Evolutionary conservation across 2,113 vertebrate species (phyloP).

Genomic region (Seriola dumerili): DNA sequence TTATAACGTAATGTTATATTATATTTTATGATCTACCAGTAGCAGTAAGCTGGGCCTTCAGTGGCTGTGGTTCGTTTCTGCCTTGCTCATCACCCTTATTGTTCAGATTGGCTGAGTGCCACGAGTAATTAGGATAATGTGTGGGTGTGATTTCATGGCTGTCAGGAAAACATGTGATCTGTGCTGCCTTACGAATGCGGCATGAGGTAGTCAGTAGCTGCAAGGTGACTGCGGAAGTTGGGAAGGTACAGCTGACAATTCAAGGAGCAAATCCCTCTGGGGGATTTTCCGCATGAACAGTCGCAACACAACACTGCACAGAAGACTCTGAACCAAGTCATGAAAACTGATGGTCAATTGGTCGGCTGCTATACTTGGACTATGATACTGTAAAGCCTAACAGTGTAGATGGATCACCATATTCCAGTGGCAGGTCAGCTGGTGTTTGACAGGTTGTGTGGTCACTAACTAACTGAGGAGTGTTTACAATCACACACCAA

Average conservation of each 20-base stretch:
- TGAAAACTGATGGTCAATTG: constrained; percentile 6
- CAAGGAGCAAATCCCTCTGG: constrained; percentile 20
- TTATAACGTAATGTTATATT: constrained; percentile 4
- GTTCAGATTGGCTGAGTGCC: constrained; percentile 31
- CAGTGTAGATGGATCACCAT: background rate
- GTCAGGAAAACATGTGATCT: constrained; percentile 14
- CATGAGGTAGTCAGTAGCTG: background rate
- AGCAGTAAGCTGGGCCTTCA: background rate
- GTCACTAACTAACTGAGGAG: background rate
- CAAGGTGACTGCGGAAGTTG: background rate
- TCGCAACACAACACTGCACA: background rate
- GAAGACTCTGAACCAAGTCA: constrained; percentile 8
- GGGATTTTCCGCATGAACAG: constrained; percentile 21
- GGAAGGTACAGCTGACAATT: constrained; percentile 13
- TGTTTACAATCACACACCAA: background rate
- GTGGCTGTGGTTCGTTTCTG: background rate
- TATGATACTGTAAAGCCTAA: background rate
- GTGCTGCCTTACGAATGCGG: constrained; percentile 4
- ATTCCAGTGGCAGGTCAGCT: background rate
- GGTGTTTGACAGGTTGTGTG: background rate
- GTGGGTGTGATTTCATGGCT: constrained; percentile 30
- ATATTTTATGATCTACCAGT: background rate
- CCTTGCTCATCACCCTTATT: background rate
- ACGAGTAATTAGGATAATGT: constrained; percentile 28
- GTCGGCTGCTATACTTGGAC: background rate